phyloP scores from a whole-genome alignment of 2,113 vertebrate genomes.

The Rynchops niger region DNA sequence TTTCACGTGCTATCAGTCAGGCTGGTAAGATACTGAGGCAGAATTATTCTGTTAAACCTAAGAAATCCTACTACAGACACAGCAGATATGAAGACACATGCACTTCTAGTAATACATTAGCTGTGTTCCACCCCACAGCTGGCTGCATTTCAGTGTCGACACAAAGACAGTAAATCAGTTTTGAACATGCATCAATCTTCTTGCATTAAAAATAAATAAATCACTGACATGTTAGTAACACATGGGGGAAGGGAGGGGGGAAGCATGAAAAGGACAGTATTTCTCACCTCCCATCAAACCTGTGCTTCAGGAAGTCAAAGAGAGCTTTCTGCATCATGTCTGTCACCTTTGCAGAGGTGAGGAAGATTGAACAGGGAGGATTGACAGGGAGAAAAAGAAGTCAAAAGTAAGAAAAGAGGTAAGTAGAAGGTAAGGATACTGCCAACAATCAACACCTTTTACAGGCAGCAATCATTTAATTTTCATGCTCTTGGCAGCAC shows the following conservation, averaged over 20 bases:
- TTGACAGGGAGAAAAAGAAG: conserved; percentile 62
- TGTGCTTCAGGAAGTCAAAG: conserved; percentile 99
- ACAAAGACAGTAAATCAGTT: neutral
- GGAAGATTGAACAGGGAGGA: conserved; percentile 60
- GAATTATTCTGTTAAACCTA: neutral
- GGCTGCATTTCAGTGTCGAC: neutral
- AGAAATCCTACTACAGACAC: neutral
- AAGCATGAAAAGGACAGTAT: conserved; percentile 60
- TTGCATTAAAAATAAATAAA: neutral
- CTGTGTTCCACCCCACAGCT: neutral
- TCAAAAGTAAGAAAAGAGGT: conserved; percentile 59
- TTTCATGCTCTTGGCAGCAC: neutral
- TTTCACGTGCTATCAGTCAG: neutral
- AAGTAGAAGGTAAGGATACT: conserved; percentile 9
- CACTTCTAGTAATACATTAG: neutral
- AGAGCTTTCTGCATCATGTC: conserved; percentile 99
- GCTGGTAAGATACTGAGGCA: neutral
- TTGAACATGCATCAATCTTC: neutral
- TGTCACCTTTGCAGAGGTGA: conserved; percentile 87
- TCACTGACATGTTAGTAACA: neutral
- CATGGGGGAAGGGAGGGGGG: neutral
- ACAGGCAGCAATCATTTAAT: neutral
- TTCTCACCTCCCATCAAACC: conserved; percentile 98
- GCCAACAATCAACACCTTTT: neutral
- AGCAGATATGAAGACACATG: neutral